Evolutionary conservation across 2,888 invertebrate genomes (phyloP), one percentile per base, ranked within the genome.

Genomic region (Spicauda simplicius): DNA sequence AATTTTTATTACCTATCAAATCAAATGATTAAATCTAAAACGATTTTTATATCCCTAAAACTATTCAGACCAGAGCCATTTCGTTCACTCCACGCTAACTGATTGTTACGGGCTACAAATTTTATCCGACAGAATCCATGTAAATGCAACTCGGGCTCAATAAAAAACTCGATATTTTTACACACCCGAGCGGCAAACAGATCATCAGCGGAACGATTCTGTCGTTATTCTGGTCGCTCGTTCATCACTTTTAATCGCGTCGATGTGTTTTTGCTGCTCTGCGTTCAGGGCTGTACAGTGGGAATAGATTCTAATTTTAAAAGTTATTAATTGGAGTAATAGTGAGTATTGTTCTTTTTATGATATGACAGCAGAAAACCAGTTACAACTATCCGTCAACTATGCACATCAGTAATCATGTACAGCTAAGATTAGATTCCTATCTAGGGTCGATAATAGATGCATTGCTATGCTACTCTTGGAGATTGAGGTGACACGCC

Each of bases 201-300:
- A 80, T 87, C 87, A 87, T 88, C 88, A 88, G 84, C 82, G 84
- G 81, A 82, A 81, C 84, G 80, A 83, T 83, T 83, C 78, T 80
- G 78, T 83, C 85, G 84, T 85, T 83, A 81, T 84, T 85, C 83
- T 82, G 83, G 81, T 77, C 77, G 84, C 76, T 84, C 88, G 86
- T 90, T 81, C 86, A 88, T 91, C 90, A 89, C 87, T 80, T 86
- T 85, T 88, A 87, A 89, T 90, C 89, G 87, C 80, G 76, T 67
- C 74, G 62, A 69, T 69, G 69, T 69, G 69, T 71, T 65, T 80
- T 80, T 74, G 75, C 79, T 73, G 67, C 74, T 71, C 75, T 76
- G 54, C 48, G 14, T 18, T 14, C 50, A 56, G 66, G 66, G 64
- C 19, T 65, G 64, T 56, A 30, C 41, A 11, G 6, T 3, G 1